Percentiles rank a stretch among this genome's conserved stretches.
These are phyloP conservation scores for Amphimallon solstitiale DNA, from an alignment of 2,888 invertebrate species.

Conservation along the genomic window DNA sequence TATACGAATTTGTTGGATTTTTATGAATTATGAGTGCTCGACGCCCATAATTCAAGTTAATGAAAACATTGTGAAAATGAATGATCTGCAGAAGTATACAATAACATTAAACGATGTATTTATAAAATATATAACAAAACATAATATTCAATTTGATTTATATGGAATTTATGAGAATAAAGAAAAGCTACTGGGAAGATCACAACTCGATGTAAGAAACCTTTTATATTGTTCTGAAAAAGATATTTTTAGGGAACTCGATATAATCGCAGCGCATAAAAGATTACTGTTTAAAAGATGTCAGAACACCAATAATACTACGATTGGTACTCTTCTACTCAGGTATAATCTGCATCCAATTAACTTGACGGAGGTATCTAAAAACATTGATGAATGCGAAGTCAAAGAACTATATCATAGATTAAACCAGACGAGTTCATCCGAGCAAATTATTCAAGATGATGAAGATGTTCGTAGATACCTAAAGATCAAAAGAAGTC, in stretches of 20 bases:
- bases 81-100: conserved; percentile 34
- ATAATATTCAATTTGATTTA: conserved; percentile 34
- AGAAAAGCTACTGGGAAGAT: conserved; percentile 39
- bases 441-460: neutral
- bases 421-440: neutral
- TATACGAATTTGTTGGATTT: conserved; percentile 39
- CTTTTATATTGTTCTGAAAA: conserved; percentile 23
- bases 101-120: conserved; percentile 36
- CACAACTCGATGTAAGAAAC: conserved; percentile 35
- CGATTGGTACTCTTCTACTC: neutral
- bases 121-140: conserved; percentile 29
- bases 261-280: conserved; percentile 37
- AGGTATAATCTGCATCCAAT: conserved; percentile 15
- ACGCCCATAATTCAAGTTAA: conserved; percentile 17
- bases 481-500: neutral
- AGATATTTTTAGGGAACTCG: conserved; percentile 26
- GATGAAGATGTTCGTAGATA: neutral
- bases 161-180: conserved; percentile 18
- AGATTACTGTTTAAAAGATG: conserved; percentile 23
- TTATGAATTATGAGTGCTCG: conserved; percentile 38
- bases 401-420: conserved; percentile 12
- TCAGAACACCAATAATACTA: conserved; percentile 1
- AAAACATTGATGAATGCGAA: conserved; percentile 1
- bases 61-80: conserved; percentile 21
- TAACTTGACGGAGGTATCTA: conserved; percentile 4